These are phyloP conservation scores for Drosophila longiperda DNA, from an alignment of 2,888 invertebrate genomes.

Conservation along the genomic window DNA sequence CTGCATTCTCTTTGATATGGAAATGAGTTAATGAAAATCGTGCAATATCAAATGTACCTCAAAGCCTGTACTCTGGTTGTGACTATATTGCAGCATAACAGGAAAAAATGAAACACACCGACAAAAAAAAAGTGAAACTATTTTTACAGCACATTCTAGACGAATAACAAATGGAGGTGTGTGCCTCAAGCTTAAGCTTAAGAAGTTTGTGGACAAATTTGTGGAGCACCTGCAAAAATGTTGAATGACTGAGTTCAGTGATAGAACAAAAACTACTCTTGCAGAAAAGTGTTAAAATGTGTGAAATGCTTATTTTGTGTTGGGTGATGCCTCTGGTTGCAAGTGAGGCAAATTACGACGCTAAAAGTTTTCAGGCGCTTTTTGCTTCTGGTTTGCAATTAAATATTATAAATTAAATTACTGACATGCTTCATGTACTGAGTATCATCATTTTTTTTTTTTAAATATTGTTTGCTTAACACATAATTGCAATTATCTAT, in stretches of 20 bases:
- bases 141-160: conserved; percentile 21
- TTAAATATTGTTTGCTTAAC: not conserved
- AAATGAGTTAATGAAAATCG: conserved; percentile 52
- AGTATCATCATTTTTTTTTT: too few relatives aligned
- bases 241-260: not conserved
- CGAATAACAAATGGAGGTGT: conserved; percentile 18
- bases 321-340: not conserved
- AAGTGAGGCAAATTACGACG: not conserved
- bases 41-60: conserved; percentile 3
- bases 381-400: too few relatives aligned
- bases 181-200: conserved; percentile 7
- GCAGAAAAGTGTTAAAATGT: not conserved
- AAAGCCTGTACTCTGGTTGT: conserved; percentile 12
- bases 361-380: too few relatives aligned
- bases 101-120: not conserved
- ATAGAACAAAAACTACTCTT: not conserved
- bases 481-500: not conserved
- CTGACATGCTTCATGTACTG: too few relatives aligned
- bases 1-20: conserved; percentile 67
- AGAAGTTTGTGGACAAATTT: not conserved
- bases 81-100: conserved; percentile 5
- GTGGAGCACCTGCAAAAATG: not conserved
- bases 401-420: too few relatives aligned
- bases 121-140: conserved; percentile 21
- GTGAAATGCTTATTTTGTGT: not conserved